Evolutionary conservation across 2,888 invertebrate genomes (phyloP), one percentile per base, ranked within the genome.

Genomic region (Microdon myrmicae): DNA sequence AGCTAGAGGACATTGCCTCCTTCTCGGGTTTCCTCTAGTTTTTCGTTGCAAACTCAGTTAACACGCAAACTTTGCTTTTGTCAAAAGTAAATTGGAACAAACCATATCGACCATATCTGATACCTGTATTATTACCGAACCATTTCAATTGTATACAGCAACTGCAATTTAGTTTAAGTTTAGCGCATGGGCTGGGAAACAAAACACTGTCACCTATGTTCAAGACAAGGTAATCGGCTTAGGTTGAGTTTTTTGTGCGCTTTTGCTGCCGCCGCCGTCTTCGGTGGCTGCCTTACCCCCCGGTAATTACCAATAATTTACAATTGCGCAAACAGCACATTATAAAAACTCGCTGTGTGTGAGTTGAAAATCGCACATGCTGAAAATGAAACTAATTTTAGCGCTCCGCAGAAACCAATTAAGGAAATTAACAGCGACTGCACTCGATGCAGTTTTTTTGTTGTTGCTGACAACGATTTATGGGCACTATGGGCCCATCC

Each of bases 311-410:
- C 51, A 58, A 58, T 58, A 53, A 58, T 58, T 64, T 64, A 43
- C 58, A 47, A 64, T 64, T 64, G 64, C 47, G 58, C 47, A 64
- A 61, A n/a, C n/a, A n/a, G n/a, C n/a, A n/a, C n/a, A n/a, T n/a
- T n/a, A n/a, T n/a, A n/a, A n/a, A n/a, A n/a, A n/a, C n/a, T n/a
- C n/a, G n/a, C n/a, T n/a, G n/a, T n/a, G n/a, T n/a, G n/a, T n/a
- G n/a, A n/a, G n/a, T n/a, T n/a, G n/a, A 22, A 17, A 9, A 13
- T 0, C 9, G 7, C 35, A 25, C 38, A 34, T 37, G 34, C 31
- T 39, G 39, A 64, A 64, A 64, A 58, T 29, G 47, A 58, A 58
- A 64, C 58, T 58, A 58, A 64, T 47, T 64, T 58, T 26, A 43
- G 43, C 29, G 35, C 45, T 64, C 43, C 37, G 9, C 10, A 26